Conservation (phyloP, 1,140 invertebrate genomes). For the Asobara japonica region DNA sequence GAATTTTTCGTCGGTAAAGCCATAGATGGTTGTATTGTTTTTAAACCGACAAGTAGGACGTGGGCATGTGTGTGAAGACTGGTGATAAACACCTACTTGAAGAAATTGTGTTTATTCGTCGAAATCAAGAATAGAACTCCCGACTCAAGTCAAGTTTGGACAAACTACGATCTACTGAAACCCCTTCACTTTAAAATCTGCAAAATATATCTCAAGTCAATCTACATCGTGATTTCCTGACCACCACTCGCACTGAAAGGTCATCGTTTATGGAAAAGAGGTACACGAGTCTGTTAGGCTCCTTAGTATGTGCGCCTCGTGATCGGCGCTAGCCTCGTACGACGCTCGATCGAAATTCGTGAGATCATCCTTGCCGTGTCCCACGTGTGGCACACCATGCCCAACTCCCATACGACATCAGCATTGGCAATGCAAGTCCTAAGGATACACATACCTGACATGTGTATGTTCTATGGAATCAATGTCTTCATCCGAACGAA, state of each 20-base stretch:
- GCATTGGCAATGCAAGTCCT: constrained; percentile 9
- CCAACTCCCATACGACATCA: constrained; percentile 26
- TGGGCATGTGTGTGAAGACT: too few relatives aligned
- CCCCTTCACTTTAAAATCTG: too few relatives aligned
- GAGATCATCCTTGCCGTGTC: constrained; percentile 14
- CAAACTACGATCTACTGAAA: too few relatives aligned
- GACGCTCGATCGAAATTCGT: constrained; percentile 26
- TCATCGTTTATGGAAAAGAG: neutral
- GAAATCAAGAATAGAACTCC: too few relatives aligned
- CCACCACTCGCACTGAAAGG: constrained; percentile 17
- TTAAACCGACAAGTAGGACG: too few relatives aligned
- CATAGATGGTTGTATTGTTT: too few relatives aligned
- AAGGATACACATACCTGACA: neutral
- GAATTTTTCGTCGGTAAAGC: too few relatives aligned
- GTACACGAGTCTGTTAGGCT: constrained; percentile 3
- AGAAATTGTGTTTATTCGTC: too few relatives aligned
- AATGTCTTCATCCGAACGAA: neutral
- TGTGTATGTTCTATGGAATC: constrained; percentile 14
- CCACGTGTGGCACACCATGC: constrained; percentile 38
- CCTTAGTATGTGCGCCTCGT: constrained; percentile 51
- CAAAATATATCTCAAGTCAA: too few relatives aligned
- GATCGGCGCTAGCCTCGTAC: constrained; percentile 24
- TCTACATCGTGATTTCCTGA: constrained; percentile 54
- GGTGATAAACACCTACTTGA: too few relatives aligned
- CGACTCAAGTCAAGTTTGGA: too few relatives aligned